phyloP scores from a whole-genome alignment of 2,888 invertebrate species.

The Ypsolopha sequella region DNA sequence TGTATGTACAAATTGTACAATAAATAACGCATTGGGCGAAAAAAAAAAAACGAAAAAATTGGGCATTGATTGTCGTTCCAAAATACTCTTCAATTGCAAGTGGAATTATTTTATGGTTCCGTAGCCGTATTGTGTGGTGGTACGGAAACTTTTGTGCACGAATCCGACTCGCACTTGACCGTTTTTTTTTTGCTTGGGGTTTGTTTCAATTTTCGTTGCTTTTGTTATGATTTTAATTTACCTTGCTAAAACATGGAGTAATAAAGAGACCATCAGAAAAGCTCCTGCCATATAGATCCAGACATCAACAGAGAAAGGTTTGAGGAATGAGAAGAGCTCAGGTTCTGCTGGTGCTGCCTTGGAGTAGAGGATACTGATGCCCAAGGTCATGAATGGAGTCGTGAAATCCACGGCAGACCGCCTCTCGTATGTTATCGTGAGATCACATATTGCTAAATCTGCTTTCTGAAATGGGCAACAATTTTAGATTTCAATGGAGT shows the following conservation, averaged over 20 bases:
- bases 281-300: slow-evolving; percentile 94
- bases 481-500: too few relatives aligned
- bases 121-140: too few relatives aligned
- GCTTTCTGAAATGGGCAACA: slow-evolving; percentile 77
- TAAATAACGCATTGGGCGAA: too few relatives aligned
- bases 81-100: too few relatives aligned
- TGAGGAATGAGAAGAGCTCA: slow-evolving; percentile 89
- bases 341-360: slow-evolving; percentile 83
- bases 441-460: slow-evolving; percentile 94
- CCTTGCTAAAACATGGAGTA: slow-evolving; percentile 86
- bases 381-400: slow-evolving; percentile 97
- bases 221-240: slow-evolving; percentile 33
- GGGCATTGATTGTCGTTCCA: too few relatives aligned
- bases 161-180: too few relatives aligned
- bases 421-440: slow-evolving; percentile 94
- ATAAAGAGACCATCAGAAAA: slow-evolving; percentile 84
- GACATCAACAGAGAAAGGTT: slow-evolving; percentile 87
- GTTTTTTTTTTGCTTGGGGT: too few relatives aligned
- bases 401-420: slow-evolving; percentile 92
- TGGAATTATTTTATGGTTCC: too few relatives aligned
- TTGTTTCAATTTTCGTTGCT: too few relatives aligned
- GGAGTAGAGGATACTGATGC: slow-evolving; percentile 90
- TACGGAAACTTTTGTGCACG: too few relatives aligned
- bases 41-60: too few relatives aligned
- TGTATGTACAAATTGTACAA: too few relatives aligned